These are phyloP conservation scores for Neelides sp. DNA, from an alignment of 1,140 invertebrate genomes.

Conservation along the genomic window DNA sequence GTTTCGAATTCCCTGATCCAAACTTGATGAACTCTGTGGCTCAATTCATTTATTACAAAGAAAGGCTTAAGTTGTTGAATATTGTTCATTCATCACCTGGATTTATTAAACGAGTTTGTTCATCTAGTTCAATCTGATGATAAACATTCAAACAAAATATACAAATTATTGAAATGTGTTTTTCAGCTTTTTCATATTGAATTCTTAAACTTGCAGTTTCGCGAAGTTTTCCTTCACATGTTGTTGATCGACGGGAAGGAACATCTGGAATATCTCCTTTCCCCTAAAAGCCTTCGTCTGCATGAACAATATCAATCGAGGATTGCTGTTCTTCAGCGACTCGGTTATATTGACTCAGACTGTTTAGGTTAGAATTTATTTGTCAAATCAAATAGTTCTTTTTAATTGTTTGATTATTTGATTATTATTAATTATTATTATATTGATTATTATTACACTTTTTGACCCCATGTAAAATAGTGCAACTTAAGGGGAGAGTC, in stretches of 20 bases:
- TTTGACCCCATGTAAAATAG: conserved; percentile 37
- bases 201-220: conserved; percentile 45
- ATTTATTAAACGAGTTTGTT: no score
- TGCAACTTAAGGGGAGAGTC: conserved; percentile 78
- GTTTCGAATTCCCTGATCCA: no score
- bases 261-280: conserved; percentile 59
- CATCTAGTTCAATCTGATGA: no score
- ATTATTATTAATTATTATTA: not conserved
- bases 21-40: no score
- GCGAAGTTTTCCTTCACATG: conserved; percentile 54
- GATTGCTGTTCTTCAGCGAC: conserved; percentile 61
- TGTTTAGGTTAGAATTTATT: conserved; percentile 45
- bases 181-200: not conserved
- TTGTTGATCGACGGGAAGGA: conserved; percentile 56
- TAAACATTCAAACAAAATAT: no score
- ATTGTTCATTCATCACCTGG: no score
- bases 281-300: conserved; percentile 67
- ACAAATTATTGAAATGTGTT: no score
- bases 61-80: no score
- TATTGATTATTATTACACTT: conserved; percentile 6
- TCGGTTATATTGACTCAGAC: conserved; percentile 60
- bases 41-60: no score
- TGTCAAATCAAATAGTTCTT: not conserved
- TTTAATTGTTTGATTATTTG: not conserved
- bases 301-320: conserved; percentile 80